Evolutionary conservation across 2,888 invertebrate species (phyloP), one percentile per base, ranked within the genome.

Genomic region (Eilema sororculum): DNA sequence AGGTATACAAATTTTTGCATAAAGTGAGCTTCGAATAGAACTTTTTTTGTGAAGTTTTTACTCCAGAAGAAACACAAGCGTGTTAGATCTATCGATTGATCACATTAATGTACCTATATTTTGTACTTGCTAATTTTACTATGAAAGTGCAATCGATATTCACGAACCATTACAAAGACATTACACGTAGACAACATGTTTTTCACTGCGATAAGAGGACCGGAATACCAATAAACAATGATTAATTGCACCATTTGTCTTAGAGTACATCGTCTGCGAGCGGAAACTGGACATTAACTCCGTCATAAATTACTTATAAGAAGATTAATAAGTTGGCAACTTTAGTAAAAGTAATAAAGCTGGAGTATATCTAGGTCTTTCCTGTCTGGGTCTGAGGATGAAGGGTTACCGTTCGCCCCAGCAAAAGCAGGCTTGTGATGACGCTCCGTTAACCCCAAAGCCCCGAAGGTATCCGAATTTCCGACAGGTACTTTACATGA

Each of bases 211-310:
- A 76, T 84, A 83, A 81, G 79, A 77, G 78, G 79, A 80, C 85
- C 87, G 84, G 82, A 83, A 78, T 77, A 80, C 85, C 86, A 86
- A 89, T 91, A 91, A 91, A 87, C 79, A 75, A 81, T 86, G 87
- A 93, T 92, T 91, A 93, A 93, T 92, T 78, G 89, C 77, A 79
- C 87, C 87, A 85, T 92, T 89, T 88, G 89, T 90, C 87, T 74
- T 85, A 75, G 73, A 75, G 73, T 76, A 77, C 79, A 80, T 78
- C 80, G 74, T 69, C 33, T 68, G 75, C 78, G 70, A 76, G 69
- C 79, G 86, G 84, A 82, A 81, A 84, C 78, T 78, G 67, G 70
- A 63, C 82, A 82, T 83, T 85, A 80, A 76, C 74, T 79, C 72
- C 24, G 20, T 57, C 30, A 57, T 56, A 57, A 65, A 57, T 65